These are phyloP conservation scores for Brenthis hecate DNA, from an alignment of 2,888 invertebrate species.

Conservation along the genomic window DNA sequence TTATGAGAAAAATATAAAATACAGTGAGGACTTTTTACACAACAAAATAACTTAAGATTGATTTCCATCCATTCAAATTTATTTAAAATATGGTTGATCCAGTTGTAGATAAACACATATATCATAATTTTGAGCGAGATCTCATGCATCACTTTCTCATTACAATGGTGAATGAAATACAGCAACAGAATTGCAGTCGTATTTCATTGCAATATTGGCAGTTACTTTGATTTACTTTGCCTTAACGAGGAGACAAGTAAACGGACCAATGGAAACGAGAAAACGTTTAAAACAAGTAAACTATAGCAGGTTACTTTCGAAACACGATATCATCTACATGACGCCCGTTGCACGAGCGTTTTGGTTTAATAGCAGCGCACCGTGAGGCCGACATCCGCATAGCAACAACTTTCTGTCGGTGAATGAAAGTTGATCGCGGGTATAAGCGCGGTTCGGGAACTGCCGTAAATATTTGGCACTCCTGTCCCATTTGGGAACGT, in stretches of 20 bases:
- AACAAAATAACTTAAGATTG: too few species aligned
- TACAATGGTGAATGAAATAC: slow-evolving; percentile 29
- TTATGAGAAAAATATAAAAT: too few species aligned
- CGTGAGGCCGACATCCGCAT: slow-evolving; percentile 76
- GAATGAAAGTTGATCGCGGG: slow-evolving; percentile 79
- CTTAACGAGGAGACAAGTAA: slow-evolving; percentile 40
- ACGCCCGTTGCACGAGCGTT: slow-evolving; percentile 69
- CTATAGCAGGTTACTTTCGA: slow-evolving; percentile 73
- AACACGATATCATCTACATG: slow-evolving; percentile 78
- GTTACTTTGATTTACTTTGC: slow-evolving; percentile 37
- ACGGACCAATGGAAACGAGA: slow-evolving; percentile 45
- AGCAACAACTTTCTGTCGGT: slow-evolving; percentile 77
- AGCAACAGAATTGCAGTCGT: slow-evolving; percentile 18
- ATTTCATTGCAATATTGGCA: slow-evolving; percentile 34
- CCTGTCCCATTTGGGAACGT: slow-evolving; percentile 34
- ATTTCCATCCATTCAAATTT: too few species aligned
- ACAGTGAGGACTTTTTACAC: too few species aligned
- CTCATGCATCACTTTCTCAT: slow-evolving; percentile 26
- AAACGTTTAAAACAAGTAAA: slow-evolving; percentile 54
- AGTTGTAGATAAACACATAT: too few species aligned
- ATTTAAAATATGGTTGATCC: too few species aligned
- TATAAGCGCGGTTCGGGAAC: slow-evolving; percentile 64
- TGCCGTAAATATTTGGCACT: slow-evolving; percentile 47
- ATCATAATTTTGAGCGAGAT: slow-evolving; percentile 9
- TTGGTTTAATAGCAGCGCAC: slow-evolving; percentile 73